Percentiles rank a stretch among this genome's conserved stretches.
These are phyloP conservation scores for Lithophane semibrunnea DNA, from an alignment of 2,888 invertebrate species.

Conservation along the genomic window DNA sequence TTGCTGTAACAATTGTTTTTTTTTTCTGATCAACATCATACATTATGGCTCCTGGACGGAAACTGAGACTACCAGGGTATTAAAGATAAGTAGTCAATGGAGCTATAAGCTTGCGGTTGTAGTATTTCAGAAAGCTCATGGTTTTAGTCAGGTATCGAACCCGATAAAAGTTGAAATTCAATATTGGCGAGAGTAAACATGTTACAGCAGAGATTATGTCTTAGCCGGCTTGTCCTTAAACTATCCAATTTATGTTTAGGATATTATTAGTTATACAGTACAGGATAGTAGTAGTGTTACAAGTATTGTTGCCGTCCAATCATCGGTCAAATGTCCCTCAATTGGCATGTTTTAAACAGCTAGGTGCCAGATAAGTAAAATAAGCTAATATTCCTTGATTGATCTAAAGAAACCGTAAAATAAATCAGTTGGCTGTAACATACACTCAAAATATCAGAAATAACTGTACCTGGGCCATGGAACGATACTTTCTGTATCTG, in stretches of 20 bases:
- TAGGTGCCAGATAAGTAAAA: neutral
- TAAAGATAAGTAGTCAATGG: neutral
- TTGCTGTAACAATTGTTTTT: slow-evolving; percentile 71
- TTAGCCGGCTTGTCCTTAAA: too few relatives aligned
- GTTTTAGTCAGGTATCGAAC: neutral
- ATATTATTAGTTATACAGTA: neutral
- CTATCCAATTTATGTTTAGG: neutral
- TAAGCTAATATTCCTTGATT: too few relatives aligned
- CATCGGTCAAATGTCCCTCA: neutral
- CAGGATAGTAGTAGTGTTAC: too few relatives aligned
- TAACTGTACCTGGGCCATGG: slow-evolving; percentile 77
- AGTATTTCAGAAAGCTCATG: neutral
- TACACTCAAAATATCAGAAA: neutral
- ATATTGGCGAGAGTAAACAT: neutral
- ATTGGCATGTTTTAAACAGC: neutral
- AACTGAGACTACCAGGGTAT: too few relatives aligned
- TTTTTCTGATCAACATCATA: neutral
- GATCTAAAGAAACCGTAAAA: neutral
- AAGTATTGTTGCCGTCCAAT: slow-evolving; percentile 1
- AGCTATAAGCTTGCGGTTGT: neutral
- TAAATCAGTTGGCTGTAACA: neutral
- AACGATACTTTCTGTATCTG: slow-evolving; percentile 81
- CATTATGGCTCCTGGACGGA: neutral
- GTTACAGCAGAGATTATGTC: neutral
- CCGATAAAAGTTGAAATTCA: neutral